Conservation (phyloP, 2,113 vertebrate genomes). For the Spermophilus dauricus region DNA sequence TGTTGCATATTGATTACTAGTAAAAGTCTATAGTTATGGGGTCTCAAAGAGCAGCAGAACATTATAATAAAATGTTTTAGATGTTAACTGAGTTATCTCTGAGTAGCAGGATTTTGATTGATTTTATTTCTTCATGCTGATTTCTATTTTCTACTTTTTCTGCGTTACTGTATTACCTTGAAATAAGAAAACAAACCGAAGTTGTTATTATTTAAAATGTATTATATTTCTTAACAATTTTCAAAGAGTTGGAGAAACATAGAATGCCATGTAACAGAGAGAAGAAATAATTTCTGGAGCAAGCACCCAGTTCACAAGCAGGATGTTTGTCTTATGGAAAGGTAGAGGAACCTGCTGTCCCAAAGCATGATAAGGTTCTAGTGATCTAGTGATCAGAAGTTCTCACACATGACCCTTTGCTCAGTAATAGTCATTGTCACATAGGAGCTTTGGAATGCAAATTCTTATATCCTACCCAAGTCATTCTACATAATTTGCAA, state of each 20-base stretch:
- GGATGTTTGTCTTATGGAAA: background rate
- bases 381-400: background rate
- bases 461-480: background rate
- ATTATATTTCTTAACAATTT: background rate
- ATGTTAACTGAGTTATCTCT: background rate
- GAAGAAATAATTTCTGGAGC: background rate
- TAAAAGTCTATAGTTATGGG: background rate
- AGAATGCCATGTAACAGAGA: background rate
- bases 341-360: background rate
- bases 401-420: background rate
- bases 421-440: background rate
- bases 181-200: background rate
- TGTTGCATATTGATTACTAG: background rate
- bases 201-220: background rate
- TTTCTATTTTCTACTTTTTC: slow-evolving; percentile 19
- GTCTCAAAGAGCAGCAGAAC: background rate
- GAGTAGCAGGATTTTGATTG: background rate
- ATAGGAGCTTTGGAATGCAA: background rate
- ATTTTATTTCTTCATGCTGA: background rate
- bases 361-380: background rate
- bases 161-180: background rate
- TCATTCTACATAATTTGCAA: background rate
- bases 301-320: background rate
- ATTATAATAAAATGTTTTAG: background rate
- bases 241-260: background rate